Conservation (phyloP, 2,113 vertebrate genomes). For the Sinocyclocheilus anshuiensis region DNA sequence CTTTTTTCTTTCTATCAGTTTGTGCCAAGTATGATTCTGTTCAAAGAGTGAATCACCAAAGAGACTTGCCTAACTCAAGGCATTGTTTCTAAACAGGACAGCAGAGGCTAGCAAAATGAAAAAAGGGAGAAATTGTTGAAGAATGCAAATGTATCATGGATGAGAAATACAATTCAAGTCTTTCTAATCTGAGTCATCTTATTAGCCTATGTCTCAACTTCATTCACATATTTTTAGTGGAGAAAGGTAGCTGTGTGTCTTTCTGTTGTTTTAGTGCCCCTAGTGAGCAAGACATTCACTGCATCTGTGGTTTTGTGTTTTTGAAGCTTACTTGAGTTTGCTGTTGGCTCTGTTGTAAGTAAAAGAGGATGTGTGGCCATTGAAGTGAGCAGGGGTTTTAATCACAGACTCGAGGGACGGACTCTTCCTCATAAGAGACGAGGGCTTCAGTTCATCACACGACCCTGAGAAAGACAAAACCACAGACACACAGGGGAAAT, state of each 20-base stretch:
- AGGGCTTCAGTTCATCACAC: slow-evolving; percentile 84
- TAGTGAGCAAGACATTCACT: background rate
- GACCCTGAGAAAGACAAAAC: slow-evolving; percentile 74
- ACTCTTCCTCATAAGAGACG: slow-evolving; percentile 91
- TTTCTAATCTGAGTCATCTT: background rate
- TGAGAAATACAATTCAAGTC: background rate
- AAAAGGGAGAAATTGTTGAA: background rate
- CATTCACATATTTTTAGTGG: background rate
- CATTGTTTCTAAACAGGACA: background rate
- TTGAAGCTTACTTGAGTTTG: slow-evolving; percentile 85
- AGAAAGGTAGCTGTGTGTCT: background rate
- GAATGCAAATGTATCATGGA: background rate
- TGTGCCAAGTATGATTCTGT: background rate
- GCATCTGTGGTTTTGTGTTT: background rate
- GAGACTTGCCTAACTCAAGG: background rate
- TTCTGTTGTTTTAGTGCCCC: background rate
- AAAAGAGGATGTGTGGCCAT: slow-evolving; percentile 75
- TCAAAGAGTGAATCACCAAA: background rate
- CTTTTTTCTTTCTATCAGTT: too few relatives aligned
- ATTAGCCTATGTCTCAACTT: background rate
- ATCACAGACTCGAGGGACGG: slow-evolving; percentile 92
- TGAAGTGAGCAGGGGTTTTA: slow-evolving; percentile 80
- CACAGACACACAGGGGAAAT: slow-evolving; percentile 67
- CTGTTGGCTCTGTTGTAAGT: slow-evolving; percentile 82
- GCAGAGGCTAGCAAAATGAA: background rate